These are phyloP conservation scores for Synergus japonicus DNA, from an alignment of 2,888 invertebrate species.

Conservation along the genomic window DNA sequence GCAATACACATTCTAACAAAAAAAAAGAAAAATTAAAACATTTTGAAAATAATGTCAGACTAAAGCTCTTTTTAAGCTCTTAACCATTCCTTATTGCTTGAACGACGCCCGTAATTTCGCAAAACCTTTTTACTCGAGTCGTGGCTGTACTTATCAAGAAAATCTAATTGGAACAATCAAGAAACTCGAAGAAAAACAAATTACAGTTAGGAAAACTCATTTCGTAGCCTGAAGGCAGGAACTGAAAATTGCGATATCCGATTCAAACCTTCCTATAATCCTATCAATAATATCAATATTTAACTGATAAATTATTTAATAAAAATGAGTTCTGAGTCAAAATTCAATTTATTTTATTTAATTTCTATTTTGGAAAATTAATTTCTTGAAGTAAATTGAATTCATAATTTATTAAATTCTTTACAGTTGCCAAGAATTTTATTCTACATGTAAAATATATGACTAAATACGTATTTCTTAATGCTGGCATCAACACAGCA, in stretches of 20 bases:
- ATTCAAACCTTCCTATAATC: not conserved
- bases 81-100: not conserved
- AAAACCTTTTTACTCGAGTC: not conserved
- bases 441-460: too few relatives aligned
- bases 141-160: not conserved
- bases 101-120: not conserved
- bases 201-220: not conserved
- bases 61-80: not conserved
- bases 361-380: too few relatives aligned
- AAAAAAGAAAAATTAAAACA: too few relatives aligned
- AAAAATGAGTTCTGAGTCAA: too few relatives aligned
- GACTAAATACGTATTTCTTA: too few relatives aligned
- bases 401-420: too few relatives aligned
- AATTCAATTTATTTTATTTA: too few relatives aligned
- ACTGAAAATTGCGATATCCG: not conserved
- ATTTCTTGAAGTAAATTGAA: too few relatives aligned
- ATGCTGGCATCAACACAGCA: not conserved
- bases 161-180: constrained; percentile 50
- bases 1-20: too few relatives aligned
- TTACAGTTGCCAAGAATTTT: too few relatives aligned
- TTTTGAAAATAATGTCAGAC: too few relatives aligned
- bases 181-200: not conserved
- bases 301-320: not conserved
- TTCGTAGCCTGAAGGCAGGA: not conserved
- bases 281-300: not conserved